Percentiles rank a stretch among this genome's conserved stretches.
Evolutionary conservation across 2,797 vertebrate species (phyloP).

Genomic region (Hemitrygon akajei): DNA sequence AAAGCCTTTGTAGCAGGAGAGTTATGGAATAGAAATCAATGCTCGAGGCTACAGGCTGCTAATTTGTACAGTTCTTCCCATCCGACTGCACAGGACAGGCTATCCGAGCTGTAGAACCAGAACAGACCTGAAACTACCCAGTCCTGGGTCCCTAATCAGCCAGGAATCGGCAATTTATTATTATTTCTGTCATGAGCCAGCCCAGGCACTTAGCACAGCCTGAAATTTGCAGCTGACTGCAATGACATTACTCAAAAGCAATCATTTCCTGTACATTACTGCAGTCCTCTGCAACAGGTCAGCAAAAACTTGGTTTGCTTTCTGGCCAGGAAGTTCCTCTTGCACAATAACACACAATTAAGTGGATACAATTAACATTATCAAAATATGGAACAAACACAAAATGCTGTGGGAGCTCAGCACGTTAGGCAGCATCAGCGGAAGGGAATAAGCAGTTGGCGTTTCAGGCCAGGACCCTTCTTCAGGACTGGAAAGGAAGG

Average conservation of each 20-base stretch:
- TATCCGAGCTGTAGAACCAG: neutral
- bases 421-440: too few relatives aligned
- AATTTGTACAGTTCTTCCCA: neutral
- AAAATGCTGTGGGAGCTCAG: too few relatives aligned
- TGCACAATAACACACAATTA: too few relatives aligned
- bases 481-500: too few relatives aligned
- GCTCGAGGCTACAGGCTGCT: neutral
- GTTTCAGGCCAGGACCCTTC: too few relatives aligned
- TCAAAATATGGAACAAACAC: too few relatives aligned
- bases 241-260: too few relatives aligned
- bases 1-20: neutral
- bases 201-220: too few relatives aligned
- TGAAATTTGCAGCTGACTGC: too few relatives aligned
- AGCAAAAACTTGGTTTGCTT: neutral
- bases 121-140: neutral
- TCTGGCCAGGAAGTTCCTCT: neutral
- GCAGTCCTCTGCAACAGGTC: neutral
- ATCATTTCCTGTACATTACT: neutral
- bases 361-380: too few relatives aligned
- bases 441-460: too few relatives aligned
- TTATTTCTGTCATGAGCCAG: neutral
- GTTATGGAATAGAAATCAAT: neutral
- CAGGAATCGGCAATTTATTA: neutral
- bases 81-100: too few relatives aligned
- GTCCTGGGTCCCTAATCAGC: neutral